A percentile compares a stretch with the other conserved stretches of the same genome.
phyloP scores from a whole-genome alignment of 2,113 vertebrate species.

The Nothoprocta pentlandii region DNA sequence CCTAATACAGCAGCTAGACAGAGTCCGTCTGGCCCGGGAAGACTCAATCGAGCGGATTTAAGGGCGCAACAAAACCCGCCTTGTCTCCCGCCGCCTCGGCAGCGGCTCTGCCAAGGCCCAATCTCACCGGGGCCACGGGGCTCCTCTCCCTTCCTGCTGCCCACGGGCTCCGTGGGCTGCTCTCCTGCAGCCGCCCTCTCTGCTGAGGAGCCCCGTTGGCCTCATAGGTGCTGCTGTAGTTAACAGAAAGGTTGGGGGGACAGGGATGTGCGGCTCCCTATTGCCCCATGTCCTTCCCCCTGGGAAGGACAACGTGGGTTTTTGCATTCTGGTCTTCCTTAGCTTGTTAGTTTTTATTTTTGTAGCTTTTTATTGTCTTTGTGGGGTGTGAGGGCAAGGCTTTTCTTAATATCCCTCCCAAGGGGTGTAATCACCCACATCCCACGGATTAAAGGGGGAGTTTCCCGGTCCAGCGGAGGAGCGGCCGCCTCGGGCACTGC shows the following conservation, averaged over 20 bases:
- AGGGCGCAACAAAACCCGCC: neutral
- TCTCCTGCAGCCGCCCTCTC: accelerated
- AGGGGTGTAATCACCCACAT: neutral
- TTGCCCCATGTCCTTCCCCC: too few species aligned
- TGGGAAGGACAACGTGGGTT: too few species aligned
- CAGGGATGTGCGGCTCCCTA: too few species aligned
- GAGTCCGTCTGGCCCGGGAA: neutral
- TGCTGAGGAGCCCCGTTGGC: neutral
- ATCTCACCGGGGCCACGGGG: accelerated
- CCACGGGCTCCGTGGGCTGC: accelerated
- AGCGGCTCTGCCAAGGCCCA: neutral
- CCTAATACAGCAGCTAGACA: neutral
- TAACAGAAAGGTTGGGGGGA: too few species aligned
- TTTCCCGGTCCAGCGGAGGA: neutral
- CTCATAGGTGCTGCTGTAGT: neutral
- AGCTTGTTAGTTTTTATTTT: too few species aligned
- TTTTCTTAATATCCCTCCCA: neutral
- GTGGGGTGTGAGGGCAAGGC: neutral
- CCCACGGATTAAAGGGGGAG: neutral
- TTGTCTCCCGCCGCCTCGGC: accelerated
- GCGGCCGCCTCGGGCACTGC: accelerated
- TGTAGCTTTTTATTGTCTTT: too few species aligned
- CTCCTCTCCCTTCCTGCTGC: neutral
- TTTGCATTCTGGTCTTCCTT: neutral
- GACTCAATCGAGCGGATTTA: neutral